Conservation (phyloP, 2,797 vertebrate genomes). For the Staurois parvus region DNA sequence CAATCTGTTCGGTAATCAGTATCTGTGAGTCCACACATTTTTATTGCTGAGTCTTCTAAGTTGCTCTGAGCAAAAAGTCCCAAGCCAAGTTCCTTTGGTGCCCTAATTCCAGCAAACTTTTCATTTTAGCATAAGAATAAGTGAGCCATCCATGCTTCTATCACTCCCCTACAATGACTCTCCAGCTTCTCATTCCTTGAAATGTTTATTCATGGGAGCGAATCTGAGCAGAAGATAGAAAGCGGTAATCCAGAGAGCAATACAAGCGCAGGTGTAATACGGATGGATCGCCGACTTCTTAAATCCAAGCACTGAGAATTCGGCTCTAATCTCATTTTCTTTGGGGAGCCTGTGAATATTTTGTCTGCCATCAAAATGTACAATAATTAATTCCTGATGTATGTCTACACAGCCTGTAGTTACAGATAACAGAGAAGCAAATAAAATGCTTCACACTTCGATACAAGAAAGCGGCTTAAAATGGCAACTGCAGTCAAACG, state of each 20-base stretch:
- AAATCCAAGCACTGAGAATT: conserved; percentile 30
- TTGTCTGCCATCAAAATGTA: conserved; percentile 2
- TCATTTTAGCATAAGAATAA: conserved; percentile 5
- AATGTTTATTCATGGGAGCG: background rate
- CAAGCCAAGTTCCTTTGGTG: background rate
- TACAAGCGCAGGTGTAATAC: conserved; percentile 19
- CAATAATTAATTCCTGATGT: conserved; percentile 32
- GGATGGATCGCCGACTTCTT: background rate
- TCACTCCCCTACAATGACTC: conserved; percentile 3
- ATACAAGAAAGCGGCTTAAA: background rate
- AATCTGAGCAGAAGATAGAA: background rate
- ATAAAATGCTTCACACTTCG: conserved; percentile 28
- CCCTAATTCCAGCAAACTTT: conserved; percentile 14
- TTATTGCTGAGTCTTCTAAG: no score
- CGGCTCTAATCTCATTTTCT: conserved; percentile 39
- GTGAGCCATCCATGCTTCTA: conserved; percentile 3
- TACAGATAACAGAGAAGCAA: conserved; percentile 35
- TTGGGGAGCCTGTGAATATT: conserved; percentile 8
- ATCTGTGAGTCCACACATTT: no score
- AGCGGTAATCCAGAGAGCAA: conserved; percentile 8
- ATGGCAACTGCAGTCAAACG: background rate
- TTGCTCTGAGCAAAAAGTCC: background rate
- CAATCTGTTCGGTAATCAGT: no score
- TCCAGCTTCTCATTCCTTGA: conserved; percentile 22
- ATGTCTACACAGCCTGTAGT: conserved; percentile 31